These are phyloP conservation scores for Dicyrtoma fusca DNA, from an alignment of 2,888 invertebrate genomes.

Conservation along the genomic window DNA sequence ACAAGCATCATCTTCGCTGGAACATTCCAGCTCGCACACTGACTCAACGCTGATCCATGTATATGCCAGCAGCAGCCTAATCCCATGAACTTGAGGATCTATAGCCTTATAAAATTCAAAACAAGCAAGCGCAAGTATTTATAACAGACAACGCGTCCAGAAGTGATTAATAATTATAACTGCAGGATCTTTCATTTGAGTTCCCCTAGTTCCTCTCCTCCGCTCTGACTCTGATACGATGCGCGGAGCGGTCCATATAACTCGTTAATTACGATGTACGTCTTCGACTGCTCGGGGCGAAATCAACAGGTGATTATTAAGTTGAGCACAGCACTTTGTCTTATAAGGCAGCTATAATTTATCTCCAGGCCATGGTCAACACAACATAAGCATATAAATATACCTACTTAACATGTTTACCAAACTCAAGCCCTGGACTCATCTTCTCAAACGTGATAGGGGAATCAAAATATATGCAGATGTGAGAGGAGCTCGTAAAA, in stretches of 20 bases:
- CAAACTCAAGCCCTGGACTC: conserved; percentile 6
- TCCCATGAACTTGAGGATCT: conserved; percentile 15
- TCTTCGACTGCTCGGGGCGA: conserved; percentile 37
- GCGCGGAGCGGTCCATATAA: conserved; percentile 19
- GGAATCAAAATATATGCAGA: neutral
- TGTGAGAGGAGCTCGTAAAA: neutral
- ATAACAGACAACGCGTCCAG: conserved; percentile 36
- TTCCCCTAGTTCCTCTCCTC: neutral
- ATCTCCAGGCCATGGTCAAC: conserved; percentile 37
- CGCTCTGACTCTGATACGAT: conserved; percentile 29
- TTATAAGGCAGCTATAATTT: conserved; percentile 41
- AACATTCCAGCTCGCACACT: no score
- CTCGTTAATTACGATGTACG: conserved; percentile 47
- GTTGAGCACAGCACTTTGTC: conserved; percentile 41
- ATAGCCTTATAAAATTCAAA: conserved; percentile 13
- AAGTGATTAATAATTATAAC: conserved; percentile 41
- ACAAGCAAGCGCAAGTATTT: conserved; percentile 27
- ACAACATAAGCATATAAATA: conserved; percentile 8
- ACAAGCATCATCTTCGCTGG: no score
- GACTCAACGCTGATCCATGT: neutral
- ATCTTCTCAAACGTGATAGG: neutral
- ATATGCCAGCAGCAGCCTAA: neutral
- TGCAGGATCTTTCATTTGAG: conserved; percentile 23
- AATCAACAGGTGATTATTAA: conserved; percentile 50
- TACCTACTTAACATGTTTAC: conserved; percentile 20